Conservation (phyloP, 2,888 invertebrate species). For the Linnaemya vulpina region DNA sequence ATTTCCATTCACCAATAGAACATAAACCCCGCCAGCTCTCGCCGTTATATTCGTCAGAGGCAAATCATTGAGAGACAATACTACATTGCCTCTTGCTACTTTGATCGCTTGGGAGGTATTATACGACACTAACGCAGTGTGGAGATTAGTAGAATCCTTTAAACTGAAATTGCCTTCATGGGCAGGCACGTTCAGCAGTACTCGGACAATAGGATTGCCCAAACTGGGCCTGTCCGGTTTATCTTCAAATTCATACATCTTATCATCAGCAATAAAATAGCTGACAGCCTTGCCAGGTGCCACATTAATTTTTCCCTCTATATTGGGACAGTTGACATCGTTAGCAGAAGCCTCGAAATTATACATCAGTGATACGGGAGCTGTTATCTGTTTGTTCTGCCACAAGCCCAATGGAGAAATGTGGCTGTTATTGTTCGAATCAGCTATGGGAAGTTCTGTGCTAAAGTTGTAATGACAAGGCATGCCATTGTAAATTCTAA, state of each 20-base stretch:
- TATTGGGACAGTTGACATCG: slow-evolving; percentile 72
- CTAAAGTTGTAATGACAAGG: slow-evolving; percentile 84
- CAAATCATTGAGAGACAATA: slow-evolving; percentile 73
- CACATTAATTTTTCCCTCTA: slow-evolving; percentile 74
- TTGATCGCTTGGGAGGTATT: slow-evolving; percentile 75
- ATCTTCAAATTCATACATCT: slow-evolving; percentile 78
- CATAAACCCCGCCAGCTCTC: slow-evolving; percentile 87
- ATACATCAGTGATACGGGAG: slow-evolving; percentile 76
- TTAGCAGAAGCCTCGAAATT: slow-evolving; percentile 81
- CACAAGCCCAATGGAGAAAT: slow-evolving; percentile 82
- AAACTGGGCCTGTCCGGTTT: slow-evolving; percentile 76
- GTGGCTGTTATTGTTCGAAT: slow-evolving; percentile 18
- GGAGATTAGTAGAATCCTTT: slow-evolving; percentile 55
- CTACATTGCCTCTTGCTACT: slow-evolving; percentile 73
- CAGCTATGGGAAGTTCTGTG: slow-evolving; percentile 71
- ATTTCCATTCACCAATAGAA: slow-evolving; percentile 83
- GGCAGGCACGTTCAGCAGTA: slow-evolving; percentile 77
- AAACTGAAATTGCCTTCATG: slow-evolving; percentile 74
- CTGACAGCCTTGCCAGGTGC: slow-evolving; percentile 78
- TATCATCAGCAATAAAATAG: slow-evolving; percentile 77
- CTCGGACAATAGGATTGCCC: slow-evolving; percentile 81
- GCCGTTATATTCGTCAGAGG: slow-evolving; percentile 80
- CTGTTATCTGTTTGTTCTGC: slow-evolving; percentile 83
- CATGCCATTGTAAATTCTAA: slow-evolving; percentile 88
- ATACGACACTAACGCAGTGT: slow-evolving; percentile 56